Percentiles rank a stretch among this genome's conserved stretches.
These are phyloP conservation scores for Mellilla xanthometata DNA, from an alignment of 2,888 invertebrate genomes.

Conservation along the genomic window DNA sequence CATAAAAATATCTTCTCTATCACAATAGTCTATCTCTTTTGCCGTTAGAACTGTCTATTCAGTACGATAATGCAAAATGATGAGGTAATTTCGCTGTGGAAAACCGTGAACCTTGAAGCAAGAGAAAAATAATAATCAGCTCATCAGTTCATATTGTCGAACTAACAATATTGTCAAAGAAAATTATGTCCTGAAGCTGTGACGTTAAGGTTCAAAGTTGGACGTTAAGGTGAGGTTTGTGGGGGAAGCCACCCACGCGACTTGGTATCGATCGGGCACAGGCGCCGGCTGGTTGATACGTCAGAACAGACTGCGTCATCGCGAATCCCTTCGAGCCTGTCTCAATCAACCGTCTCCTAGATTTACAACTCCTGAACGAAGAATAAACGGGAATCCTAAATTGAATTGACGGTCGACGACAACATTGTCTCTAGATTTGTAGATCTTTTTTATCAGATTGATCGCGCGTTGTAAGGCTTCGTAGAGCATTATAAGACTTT, in stretches of 20 bases:
- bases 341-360: conserved; percentile 44
- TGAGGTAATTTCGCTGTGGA: conserved; percentile 3
- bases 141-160: conserved; percentile 18
- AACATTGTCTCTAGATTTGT: background rate
- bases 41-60: too few relatives aligned
- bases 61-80: background rate
- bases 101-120: conserved; percentile 13
- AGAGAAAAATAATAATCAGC: conserved; percentile 18
- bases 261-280: conserved; percentile 64
- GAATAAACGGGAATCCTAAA: conserved; percentile 8
- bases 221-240: conserved; percentile 40
- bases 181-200: conserved; percentile 33
- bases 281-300: conserved; percentile 61
- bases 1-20: too few relatives aligned
- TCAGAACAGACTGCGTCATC: conserved; percentile 68
- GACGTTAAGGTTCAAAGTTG: conserved; percentile 47
- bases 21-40: too few relatives aligned
- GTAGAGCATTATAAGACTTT: background rate
- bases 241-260: conserved; percentile 64
- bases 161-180: conserved; percentile 15
- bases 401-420: background rate
- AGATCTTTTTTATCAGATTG: conserved; percentile 2
- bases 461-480: background rate
- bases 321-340: conserved; percentile 48
- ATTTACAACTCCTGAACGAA: conserved; percentile 25